Percentiles rank a stretch among this genome's conserved stretches.
Conservation (phyloP, 2,888 invertebrate species). For the Lamellibrachia columna region DNA sequence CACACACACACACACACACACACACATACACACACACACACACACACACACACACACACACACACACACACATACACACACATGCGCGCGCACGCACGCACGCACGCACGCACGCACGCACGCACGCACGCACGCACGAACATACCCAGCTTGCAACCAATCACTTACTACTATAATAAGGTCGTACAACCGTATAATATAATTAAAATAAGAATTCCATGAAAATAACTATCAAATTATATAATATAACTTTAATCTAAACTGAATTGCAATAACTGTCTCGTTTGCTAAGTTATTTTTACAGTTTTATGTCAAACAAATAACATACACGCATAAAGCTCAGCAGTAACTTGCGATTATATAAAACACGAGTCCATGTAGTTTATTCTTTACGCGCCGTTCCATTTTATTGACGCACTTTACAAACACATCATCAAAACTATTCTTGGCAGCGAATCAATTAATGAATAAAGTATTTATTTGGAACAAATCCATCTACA, state of each 20-base stretch:
- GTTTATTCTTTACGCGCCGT: not conserved
- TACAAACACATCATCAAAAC: not conserved
- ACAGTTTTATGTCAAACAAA: no score
- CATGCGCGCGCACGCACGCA: not conserved
- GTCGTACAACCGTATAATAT: no score
- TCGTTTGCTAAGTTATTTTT: no score
- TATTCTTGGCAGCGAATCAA: not conserved
- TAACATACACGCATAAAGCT: not conserved
- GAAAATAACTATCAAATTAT: no score
- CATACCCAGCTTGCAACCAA: not conserved
- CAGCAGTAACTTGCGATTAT: not conserved
- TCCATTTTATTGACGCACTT: not conserved
- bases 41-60: no score
- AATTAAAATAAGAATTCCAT: no score
- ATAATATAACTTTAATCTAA: no score
- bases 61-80: no score
- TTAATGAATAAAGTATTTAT: not conserved
- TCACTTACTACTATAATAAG: not conserved
- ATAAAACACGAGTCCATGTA: not conserved
- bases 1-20: no score
- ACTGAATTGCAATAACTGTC: no score
- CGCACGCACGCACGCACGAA: not conserved
- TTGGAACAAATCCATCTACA: no score
- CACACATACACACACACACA: no score
- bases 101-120: not conserved